phyloP scores from a whole-genome alignment of 2,888 invertebrate species.

The Sinohyriopsis cumingii region DNA sequence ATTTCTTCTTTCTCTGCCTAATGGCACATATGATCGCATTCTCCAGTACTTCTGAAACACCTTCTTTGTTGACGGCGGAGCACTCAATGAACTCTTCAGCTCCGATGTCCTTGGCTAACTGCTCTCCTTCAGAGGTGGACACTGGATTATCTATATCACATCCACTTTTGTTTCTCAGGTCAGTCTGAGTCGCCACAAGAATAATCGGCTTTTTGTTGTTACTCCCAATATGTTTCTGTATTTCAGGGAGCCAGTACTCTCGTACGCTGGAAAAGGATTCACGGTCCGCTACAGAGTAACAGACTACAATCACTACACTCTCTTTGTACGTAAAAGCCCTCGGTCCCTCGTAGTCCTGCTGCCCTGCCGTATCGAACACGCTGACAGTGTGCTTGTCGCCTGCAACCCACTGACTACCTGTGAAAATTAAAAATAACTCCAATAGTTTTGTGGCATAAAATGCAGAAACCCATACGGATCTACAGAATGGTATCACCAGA shows the following conservation, averaged over 20 bases:
- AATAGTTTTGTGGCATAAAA: too few relatives aligned
- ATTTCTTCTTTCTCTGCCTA: conserved; percentile 40
- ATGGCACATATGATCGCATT: conserved; percentile 43
- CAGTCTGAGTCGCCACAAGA: conserved; percentile 55
- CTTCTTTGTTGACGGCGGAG: conserved; percentile 40
- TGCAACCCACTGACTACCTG: conserved; percentile 46
- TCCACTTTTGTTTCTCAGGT: conserved; percentile 24
- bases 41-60: conserved; percentile 48
- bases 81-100: conserved; percentile 50
- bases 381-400: conserved; percentile 54
- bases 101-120: conserved; percentile 47
- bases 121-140: conserved; percentile 37
- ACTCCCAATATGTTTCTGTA: conserved; percentile 36
- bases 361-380: conserved; percentile 57
- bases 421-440: conserved; percentile 12
- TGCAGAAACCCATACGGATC: too few relatives aligned
- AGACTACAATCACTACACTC: conserved; percentile 54
- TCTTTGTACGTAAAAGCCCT: conserved; percentile 55
- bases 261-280: conserved; percentile 48
- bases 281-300: conserved; percentile 54
- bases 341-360: conserved; percentile 51
- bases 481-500: too few relatives aligned
- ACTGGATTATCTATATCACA: conserved; percentile 10
- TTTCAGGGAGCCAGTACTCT: conserved; percentile 55
- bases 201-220: conserved; percentile 42